These are phyloP conservation scores for Bryconaethiops microstoma DNA, from an alignment of 2,797 vertebrate species.

Conservation along the genomic window DNA sequence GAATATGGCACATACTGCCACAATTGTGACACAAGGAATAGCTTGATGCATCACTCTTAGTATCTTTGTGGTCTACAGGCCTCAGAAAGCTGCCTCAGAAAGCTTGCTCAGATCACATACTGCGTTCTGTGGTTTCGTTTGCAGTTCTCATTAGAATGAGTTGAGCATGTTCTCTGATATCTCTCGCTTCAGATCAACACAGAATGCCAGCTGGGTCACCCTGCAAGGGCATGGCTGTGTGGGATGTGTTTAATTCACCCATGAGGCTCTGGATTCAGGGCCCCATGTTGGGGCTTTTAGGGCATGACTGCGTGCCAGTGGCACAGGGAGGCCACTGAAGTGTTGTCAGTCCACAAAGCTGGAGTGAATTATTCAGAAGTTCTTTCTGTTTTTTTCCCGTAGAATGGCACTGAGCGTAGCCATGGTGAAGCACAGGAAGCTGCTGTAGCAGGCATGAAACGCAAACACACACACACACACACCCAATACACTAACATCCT, in stretches of 20 bases:
- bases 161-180: neutral
- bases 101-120: neutral
- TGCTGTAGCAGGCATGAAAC: slow-evolving; percentile 25
- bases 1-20: neutral
- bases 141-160: neutral
- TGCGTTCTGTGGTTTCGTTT: neutral
- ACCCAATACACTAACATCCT: neutral
- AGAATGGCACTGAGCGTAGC: slow-evolving; percentile 21
- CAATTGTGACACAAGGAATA: neutral
- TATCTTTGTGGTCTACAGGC: neutral
- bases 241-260: slow-evolving; percentile 1
- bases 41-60: neutral
- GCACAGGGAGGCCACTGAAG: neutral
- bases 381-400: neutral
- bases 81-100: too few species aligned
- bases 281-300: neutral
- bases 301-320: neutral
- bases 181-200: neutral
- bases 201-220: neutral
- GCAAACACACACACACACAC: slow-evolving; percentile 27
- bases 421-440: slow-evolving; percentile 38
- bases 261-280: neutral
- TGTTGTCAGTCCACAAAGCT: slow-evolving; percentile 28
- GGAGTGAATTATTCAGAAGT: slow-evolving; percentile 45
- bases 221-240: neutral